Evolutionary conservation across 2,888 invertebrate genomes (phyloP).

Genomic region (Bruchidius siliquastri): DNA sequence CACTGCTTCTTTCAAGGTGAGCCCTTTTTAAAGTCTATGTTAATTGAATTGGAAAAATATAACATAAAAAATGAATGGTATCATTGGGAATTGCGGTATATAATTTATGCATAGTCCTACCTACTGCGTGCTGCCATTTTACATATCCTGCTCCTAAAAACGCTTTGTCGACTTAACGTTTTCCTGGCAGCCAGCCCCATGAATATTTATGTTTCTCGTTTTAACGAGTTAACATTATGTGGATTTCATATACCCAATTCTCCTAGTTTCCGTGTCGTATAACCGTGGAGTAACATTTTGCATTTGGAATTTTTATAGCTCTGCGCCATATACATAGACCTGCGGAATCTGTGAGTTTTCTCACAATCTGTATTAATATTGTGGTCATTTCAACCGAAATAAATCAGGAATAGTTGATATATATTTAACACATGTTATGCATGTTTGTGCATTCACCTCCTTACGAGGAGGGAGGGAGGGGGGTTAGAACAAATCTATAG

Average conservation of each 20-base stretch:
- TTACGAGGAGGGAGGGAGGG: too few relatives aligned
- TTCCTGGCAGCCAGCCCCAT: background rate
- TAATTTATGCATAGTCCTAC: background rate
- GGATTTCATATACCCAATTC: background rate
- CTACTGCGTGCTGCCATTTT: background rate
- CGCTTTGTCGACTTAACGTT: background rate
- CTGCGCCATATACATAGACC: background rate
- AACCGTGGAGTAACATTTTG: background rate
- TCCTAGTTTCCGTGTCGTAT: background rate
- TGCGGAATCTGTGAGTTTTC: too few relatives aligned
- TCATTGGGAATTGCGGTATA: background rate
- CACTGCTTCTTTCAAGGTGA: too few relatives aligned
- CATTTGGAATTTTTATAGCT: background rate
- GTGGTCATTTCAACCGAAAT: too few relatives aligned
- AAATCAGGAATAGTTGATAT: too few relatives aligned
- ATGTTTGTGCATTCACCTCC: too few relatives aligned
- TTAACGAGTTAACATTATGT: background rate
- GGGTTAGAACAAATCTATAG: too few relatives aligned
- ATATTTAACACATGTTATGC: too few relatives aligned
- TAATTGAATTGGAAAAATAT: background rate
- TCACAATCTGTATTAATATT: too few relatives aligned
- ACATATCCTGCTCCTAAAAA: background rate
- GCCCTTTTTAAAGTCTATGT: background rate
- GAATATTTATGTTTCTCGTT: background rate
- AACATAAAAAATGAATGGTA: background rate